Evolutionary conservation across 2,113 vertebrate genomes (phyloP).

Genomic region (Calidris pugnax): DNA sequence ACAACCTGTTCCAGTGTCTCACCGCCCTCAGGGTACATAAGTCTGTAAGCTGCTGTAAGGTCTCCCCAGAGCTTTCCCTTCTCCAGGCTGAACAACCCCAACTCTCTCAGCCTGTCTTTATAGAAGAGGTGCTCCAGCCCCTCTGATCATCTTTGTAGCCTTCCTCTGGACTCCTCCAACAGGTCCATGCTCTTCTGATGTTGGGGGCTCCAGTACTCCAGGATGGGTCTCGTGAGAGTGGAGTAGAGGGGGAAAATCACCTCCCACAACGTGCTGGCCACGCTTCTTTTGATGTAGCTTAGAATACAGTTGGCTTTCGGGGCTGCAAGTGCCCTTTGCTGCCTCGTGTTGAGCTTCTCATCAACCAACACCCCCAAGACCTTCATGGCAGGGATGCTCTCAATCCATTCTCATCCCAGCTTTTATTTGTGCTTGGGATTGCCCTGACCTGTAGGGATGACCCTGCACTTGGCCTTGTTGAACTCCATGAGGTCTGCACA

Average conservation of each 20-base stretch:
- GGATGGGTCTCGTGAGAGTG: background rate
- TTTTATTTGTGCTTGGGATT: background rate
- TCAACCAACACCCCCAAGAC: background rate
- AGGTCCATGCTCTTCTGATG: background rate
- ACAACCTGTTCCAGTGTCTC: background rate
- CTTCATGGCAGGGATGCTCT: background rate
- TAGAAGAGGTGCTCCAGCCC: background rate
- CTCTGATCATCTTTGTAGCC: background rate
- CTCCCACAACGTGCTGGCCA: background rate
- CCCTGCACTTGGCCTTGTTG: background rate
- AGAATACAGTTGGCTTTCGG: background rate
- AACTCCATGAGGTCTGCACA: background rate
- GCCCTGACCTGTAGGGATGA: background rate
- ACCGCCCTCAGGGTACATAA: background rate
- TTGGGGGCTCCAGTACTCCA: background rate
- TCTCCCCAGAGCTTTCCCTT: background rate
- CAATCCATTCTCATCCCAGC: background rate
- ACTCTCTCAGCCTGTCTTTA: background rate
- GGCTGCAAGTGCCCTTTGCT: background rate
- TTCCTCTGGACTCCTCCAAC: background rate
- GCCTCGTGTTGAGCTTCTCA: background rate
- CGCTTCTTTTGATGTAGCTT: background rate
- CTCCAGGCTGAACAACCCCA: background rate
- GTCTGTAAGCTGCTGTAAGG: background rate
- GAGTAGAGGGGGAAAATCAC: background rate